Conservation (phyloP, 2,797 vertebrate species). For the Thaleichthys pacificus region DNA sequence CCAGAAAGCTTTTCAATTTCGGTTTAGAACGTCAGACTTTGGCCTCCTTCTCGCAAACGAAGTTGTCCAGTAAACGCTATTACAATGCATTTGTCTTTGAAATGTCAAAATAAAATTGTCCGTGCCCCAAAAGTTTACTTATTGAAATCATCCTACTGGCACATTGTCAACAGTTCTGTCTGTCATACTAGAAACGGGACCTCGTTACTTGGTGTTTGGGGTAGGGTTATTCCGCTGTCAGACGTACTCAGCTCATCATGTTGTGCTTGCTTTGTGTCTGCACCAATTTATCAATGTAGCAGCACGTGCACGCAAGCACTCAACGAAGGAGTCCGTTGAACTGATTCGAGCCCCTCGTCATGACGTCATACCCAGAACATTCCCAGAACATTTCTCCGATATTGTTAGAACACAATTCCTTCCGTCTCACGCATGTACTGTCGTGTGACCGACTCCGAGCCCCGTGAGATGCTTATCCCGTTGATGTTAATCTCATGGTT, state of each 20-base stretch:
- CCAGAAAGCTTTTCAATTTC: background rate
- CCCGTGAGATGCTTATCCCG: no score
- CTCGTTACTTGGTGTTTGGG: no score
- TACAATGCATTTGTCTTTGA: no score
- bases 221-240: no score
- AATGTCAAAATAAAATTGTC: background rate
- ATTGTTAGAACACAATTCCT: background rate
- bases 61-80: no score
- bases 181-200: background rate
- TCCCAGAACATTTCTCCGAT: background rate
- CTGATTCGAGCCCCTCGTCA: background rate
- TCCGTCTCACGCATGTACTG: background rate
- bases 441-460: background rate
- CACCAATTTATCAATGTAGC: no score
- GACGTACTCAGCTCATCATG: no score
- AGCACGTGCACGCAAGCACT: background rate
- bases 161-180: no score
- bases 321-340: background rate
- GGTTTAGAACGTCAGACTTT: background rate
- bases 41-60: background rate
- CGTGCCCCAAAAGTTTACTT: background rate
- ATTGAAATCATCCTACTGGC: background rate
- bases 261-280: no score
- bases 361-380: background rate
- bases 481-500: background rate